These are phyloP conservation scores for Centropus bengalensis DNA, from an alignment of 2,113 vertebrate genomes.

Conservation along the genomic window DNA sequence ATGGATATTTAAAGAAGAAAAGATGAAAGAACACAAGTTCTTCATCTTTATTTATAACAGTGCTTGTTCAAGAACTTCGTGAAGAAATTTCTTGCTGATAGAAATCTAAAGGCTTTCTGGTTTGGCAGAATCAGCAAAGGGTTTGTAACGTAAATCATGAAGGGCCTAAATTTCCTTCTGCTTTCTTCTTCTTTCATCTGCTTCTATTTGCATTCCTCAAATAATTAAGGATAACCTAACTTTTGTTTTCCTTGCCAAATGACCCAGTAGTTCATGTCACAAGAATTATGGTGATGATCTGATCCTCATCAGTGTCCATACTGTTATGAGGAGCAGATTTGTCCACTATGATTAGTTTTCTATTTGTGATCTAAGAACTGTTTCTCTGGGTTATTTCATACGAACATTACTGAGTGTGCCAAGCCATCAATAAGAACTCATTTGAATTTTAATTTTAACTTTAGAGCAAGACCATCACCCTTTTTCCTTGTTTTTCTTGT, in stretches of 20 bases:
- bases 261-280: background rate
- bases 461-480: too few relatives aligned
- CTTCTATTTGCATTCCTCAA: background rate
- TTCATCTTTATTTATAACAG: background rate
- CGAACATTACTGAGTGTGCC: background rate
- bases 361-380: background rate
- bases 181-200: background rate
- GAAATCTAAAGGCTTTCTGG: background rate
- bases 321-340: background rate
- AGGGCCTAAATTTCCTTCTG: background rate
- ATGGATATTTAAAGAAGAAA: background rate
- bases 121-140: background rate
- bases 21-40: rapidly evolving
- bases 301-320: background rate
- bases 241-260: background rate
- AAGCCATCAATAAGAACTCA: background rate
- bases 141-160: background rate
- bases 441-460: background rate
- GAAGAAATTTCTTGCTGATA: background rate
- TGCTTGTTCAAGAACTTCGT: background rate
- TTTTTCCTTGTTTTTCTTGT: background rate
- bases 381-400: background rate
- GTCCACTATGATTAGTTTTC: background rate
- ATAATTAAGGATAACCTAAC: background rate
- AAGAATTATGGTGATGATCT: background rate